Percentiles rank a stretch among this genome's conserved stretches.
phyloP scores from a whole-genome alignment of 2,797 vertebrate genomes.

The Molothrus ater region DNA sequence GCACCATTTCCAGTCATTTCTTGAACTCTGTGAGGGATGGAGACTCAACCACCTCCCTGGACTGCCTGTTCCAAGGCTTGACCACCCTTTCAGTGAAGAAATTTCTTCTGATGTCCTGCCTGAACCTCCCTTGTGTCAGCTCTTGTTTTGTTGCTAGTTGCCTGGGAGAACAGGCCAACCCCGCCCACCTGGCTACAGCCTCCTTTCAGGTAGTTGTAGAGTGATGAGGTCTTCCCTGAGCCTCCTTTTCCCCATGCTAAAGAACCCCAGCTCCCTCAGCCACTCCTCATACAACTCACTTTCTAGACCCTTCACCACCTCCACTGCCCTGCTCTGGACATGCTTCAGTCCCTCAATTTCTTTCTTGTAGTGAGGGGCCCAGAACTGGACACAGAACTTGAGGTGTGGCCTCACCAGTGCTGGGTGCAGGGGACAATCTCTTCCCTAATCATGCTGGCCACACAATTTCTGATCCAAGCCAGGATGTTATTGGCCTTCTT shows the following conservation, averaged over 20 bases:
- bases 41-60: not conserved
- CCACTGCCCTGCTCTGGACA: not conserved
- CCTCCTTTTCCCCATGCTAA: not conserved
- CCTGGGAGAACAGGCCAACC: not conserved
- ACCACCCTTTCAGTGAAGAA: not conserved
- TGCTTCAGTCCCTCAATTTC: not conserved
- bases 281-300: not conserved
- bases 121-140: not conserved
- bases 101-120: not conserved
- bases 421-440: not conserved
- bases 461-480: not conserved
- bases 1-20: not conserved
- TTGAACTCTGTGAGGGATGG: not conserved
- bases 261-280: not conserved
- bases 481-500: not conserved
- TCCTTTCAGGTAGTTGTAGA: not conserved
- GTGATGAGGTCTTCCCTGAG: not conserved
- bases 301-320: not conserved
- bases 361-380: not conserved
- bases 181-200: not conserved
- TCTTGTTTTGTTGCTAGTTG: not conserved
- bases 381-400: not conserved
- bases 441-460: not conserved
- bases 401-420: not conserved
- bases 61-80: not conserved